Evolutionary conservation across 2,888 invertebrate species (phyloP).

Genomic region (Plebejus anna): DNA sequence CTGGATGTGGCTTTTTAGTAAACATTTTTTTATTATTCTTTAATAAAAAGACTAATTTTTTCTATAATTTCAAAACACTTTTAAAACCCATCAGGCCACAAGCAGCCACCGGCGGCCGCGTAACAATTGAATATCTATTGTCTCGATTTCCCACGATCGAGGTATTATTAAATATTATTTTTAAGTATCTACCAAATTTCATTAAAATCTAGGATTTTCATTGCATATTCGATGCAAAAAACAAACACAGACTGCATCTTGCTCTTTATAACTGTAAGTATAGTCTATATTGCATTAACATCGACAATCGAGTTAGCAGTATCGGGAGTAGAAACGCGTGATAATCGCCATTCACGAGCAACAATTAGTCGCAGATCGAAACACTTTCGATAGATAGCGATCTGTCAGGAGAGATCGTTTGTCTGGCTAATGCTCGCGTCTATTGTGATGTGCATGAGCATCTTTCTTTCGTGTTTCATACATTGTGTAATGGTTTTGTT

Average conservation of each 20-base stretch:
- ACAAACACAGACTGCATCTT: background rate
- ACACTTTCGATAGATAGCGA: slow-evolving; percentile 36
- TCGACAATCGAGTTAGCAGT: slow-evolving; percentile 1
- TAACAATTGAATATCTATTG: too few species aligned
- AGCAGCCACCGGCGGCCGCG: too few species aligned
- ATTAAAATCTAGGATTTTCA: background rate
- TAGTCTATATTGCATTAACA: background rate
- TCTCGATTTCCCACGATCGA: too few species aligned
- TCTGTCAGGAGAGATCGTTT: slow-evolving; percentile 30
- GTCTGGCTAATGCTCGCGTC: background rate
- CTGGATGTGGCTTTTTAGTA: background rate
- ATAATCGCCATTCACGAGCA: slow-evolving; percentile 43
- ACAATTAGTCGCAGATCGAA: slow-evolving; percentile 41
- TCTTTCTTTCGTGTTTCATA: background rate
- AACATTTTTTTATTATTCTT: background rate
- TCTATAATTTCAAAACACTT: too few species aligned
- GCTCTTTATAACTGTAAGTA: background rate
- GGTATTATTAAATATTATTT: background rate
- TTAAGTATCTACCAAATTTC: background rate
- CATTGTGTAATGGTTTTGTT: background rate
- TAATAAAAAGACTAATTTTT: too few species aligned
- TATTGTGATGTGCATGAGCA: slow-evolving; percentile 14
- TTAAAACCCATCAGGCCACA: too few species aligned
- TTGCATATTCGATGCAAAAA: background rate
- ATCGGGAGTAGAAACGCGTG: slow-evolving; percentile 44